phyloP scores from a whole-genome alignment of 2,797 vertebrate genomes.

The Valencia hispanica region DNA sequence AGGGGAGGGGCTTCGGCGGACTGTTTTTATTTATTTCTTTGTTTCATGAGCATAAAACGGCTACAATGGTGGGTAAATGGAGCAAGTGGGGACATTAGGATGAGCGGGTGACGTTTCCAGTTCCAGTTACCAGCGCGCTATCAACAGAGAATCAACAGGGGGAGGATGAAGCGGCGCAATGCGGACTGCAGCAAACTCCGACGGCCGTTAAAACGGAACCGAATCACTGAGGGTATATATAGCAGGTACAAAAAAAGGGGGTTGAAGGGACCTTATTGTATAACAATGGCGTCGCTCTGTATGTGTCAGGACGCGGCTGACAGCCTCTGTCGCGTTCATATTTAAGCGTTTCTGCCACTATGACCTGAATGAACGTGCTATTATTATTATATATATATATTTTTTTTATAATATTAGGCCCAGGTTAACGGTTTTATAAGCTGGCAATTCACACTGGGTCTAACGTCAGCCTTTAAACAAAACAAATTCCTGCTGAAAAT shows the following conservation, averaged over 20 bases:
- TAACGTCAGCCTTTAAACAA: background rate
- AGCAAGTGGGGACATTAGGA: slow-evolving; percentile 60
- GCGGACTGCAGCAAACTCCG: slow-evolving; percentile 98
- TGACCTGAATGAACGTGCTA: slow-evolving; percentile 26
- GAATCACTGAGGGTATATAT: slow-evolving; percentile 97
- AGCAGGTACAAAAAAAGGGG: slow-evolving; percentile 86
- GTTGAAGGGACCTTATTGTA: slow-evolving; percentile 63
- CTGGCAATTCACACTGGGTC: slow-evolving; percentile 22
- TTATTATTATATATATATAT: too few relatives aligned
- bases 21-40: slow-evolving; percentile 90
- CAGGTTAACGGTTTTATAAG: slow-evolving; percentile 19
- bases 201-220: slow-evolving; percentile 97
- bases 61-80: slow-evolving; percentile 75
- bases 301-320: slow-evolving; percentile 50
- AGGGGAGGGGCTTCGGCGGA: slow-evolving; percentile 72
- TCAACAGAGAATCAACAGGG: slow-evolving; percentile 79
- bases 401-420: slow-evolving; percentile 52
- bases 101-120: slow-evolving; percentile 67
- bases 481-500: background rate
- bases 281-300: slow-evolving; percentile 72
- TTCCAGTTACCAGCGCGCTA: slow-evolving; percentile 66
- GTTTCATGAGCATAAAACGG: slow-evolving; percentile 81
- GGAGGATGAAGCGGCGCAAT: slow-evolving; percentile 99
- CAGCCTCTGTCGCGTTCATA: slow-evolving; percentile 7
- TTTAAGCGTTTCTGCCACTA: background rate